Evolutionary conservation across 2,797 vertebrate genomes (phyloP), one percentile per base, ranked within the genome.

Genomic region (Brachymystax lenok): DNA sequence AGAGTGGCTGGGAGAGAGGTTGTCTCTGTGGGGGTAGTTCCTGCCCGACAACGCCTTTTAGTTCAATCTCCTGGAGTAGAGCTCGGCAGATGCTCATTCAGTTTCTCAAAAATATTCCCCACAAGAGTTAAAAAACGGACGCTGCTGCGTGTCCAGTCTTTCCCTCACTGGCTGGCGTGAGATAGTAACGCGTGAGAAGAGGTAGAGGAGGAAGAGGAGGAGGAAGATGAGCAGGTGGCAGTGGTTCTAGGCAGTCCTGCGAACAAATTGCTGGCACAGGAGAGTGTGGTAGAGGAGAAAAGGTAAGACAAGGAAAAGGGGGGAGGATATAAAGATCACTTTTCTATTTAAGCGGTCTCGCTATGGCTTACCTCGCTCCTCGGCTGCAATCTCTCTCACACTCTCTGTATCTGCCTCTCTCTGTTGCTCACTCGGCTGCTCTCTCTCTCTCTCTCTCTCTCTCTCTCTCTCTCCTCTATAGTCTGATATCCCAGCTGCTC

Each of bases 331-430:
- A 67, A 59, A 69, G 28, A 89, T 91, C 90, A 90, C 91, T 93
- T 91, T 86, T 89, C 90, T 87, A 81, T 87, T 90, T 77, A 80
- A 90, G 90, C 91, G 86, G 86, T 88, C 90, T 89, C 78, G 83
- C 88, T 90, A 83, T 86, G 83, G 89, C 67, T 54, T 74, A 27
- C 69, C 64, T 69, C 63, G 70, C 69, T 66, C 30, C 54, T 75
- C 72, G 27, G n/a, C 50, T 66, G 63, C 68, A 66, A 30, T 74
- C 74, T 77, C 69, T 50, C 67, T 33, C 19, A 8, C 28, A 27
- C 64, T 56, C 66, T 56, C 17, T 54, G 68, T 75, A 59, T 63
- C 71, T 75, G 56, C 59, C 74, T 75, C 74, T 51, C 64, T 69
- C 35, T 68, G 63, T 54, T 51, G 52, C 73, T 74, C 74, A 27